Evolutionary conservation across 2,113 vertebrate species (phyloP).

Genomic region (Artemisiospiza belli): DNA sequence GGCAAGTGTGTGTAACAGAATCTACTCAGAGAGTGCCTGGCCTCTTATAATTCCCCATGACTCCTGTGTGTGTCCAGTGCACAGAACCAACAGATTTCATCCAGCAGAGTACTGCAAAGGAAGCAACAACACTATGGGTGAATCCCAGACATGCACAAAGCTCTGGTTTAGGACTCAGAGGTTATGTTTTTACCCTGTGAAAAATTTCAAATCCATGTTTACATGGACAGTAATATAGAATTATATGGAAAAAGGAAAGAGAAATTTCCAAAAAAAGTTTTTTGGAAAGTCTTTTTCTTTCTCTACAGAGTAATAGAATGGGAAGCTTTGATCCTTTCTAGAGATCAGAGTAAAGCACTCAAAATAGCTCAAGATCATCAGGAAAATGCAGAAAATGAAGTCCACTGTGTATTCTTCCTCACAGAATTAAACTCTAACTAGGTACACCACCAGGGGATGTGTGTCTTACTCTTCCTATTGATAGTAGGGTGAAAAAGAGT

Average conservation of each 20-base stretch:
- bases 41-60: not conserved
- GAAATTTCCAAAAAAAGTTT: not conserved
- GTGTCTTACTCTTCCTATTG: not conserved
- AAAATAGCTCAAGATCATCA: not conserved
- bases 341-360: not conserved
- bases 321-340: not conserved
- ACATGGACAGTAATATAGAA: not conserved
- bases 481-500: not conserved
- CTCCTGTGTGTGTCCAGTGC: accelerated
- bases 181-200: not conserved
- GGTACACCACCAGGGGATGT: not conserved
- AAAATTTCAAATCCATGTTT: not conserved
- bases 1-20: not conserved
- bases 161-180: not conserved
- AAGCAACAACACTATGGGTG: not conserved
- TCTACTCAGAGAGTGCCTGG: not conserved
- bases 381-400: not conserved
- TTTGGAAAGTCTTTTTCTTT: not conserved
- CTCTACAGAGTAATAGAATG: not conserved
- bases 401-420: not conserved
- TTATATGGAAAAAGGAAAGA: not conserved
- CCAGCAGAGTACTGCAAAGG: not conserved
- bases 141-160: not conserved
- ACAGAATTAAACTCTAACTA: not conserved
- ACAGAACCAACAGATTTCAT: no score